Base-by-base conservation (phyloP, 2,113 vertebrate genomes). In the Ammodytes marinus region DNA sequence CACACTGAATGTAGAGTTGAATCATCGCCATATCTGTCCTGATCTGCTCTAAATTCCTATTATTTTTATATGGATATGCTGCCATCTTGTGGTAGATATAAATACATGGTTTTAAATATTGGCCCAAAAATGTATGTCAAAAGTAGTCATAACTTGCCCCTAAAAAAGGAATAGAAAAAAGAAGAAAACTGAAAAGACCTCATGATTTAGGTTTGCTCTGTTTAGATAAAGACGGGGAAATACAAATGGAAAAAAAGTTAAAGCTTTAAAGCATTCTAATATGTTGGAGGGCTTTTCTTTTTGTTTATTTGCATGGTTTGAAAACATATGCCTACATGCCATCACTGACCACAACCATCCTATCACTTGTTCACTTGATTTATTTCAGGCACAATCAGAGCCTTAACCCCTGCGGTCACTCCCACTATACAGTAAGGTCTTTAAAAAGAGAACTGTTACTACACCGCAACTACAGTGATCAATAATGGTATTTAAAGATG, bases 1-100 rank as follows among this genome's bases (percentile, higher is more conserved):
- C 42, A 19, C 13, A 52, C 7, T 11, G 35, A 19, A 57, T 3
- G 0, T 8, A 15, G 13, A 5, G 1, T 61, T 52, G 1, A 63
- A 55, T 15, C 19, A 0, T 27, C 27, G 27, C 27, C 15, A 12
- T n/a, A 27, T 58, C 13, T 69, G 10, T 6, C 3, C n/a, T 35
- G n/a, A 72, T 46, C 3, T 17, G 12, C 1, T n/a, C 3, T 5
- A 27, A 27, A 27, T 27, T 42, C 2, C 8, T 27, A 6, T 35
- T 8, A 43, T 1, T 0, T 71, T 70, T 53, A 39, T 1, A 64
- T 1, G 59, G 67, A 45, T 61, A 88, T 91, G 73, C 89, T 89
- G 80, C 90, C 91, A 86, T 85, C 94, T 89, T 68, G 85, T 89
- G 88, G 83, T 59, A 9, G n/a, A 79, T 14, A 46, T 49, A 61